phyloP scores from a whole-genome alignment of 2,888 invertebrate genomes.

The Meta bourneti region DNA sequence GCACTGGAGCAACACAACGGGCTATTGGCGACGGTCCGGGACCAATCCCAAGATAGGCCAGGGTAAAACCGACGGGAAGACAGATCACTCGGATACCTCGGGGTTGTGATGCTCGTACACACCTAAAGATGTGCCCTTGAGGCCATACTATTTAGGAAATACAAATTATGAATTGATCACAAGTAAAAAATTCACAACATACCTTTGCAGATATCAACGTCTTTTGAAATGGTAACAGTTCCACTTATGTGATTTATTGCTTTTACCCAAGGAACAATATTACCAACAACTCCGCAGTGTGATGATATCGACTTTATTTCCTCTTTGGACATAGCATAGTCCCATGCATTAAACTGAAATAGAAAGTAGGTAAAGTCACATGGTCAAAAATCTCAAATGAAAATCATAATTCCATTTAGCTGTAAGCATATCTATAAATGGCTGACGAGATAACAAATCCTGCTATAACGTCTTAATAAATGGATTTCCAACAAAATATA shows the following conservation, averaged over 20 bases:
- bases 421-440: background rate
- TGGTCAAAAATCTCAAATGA: background rate
- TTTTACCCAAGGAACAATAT: conserved; percentile 63
- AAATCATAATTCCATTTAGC: background rate
- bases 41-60: too few species aligned
- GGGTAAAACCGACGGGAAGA: background rate
- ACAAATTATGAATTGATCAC: too few species aligned
- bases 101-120: too few species aligned
- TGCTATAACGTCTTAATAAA: too few species aligned
- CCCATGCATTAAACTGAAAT: conserved; percentile 74
- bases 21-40: too few species aligned
- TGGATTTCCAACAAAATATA: background rate
- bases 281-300: conserved; percentile 63
- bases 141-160: background rate
- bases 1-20: too few species aligned
- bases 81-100: too few species aligned
- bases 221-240: conserved; percentile 27
- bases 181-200: background rate
- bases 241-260: conserved; percentile 50
- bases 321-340: conserved; percentile 42
- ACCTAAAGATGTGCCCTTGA: too few species aligned
- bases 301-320: conserved; percentile 44
- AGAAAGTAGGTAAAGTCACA: background rate
- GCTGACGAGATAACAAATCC: too few species aligned
- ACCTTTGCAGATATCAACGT: conserved; percentile 54